Base-by-base conservation (phyloP, 35 echinoderm and acorn worm species). In the Acanthaster planci region DNA sequence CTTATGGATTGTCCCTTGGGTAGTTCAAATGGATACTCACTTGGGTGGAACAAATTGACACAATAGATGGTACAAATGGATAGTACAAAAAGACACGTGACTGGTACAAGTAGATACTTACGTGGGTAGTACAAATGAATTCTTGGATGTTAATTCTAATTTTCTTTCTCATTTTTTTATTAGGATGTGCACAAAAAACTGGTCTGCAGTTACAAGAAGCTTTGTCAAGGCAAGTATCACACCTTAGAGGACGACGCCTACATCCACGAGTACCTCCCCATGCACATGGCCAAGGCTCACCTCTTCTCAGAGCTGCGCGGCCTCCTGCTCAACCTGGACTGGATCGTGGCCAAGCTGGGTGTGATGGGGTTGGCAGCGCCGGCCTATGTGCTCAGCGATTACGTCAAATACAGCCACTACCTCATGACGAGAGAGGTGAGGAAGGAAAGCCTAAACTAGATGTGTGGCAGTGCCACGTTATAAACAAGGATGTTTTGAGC, bases 181-280 rank as follows among this genome's bases (percentile, higher is more conserved):
- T 60, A 90, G 89, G 82, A 86, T 39, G 51, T 92, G 17, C 85
- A 92, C 85, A 77, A 76, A 31, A 89, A 90, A 40, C 55, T 97
- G n/a, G 94, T 91, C 0, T 26, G 56, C 4, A 39, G 56, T 10
- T 97, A 90, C 52, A 58, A 92, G 18, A 68, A 87, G 14, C 86
- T 87, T 19, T 97, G 94, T 78, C 55, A 76, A 10, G 86, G 84
- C 26, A 44, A 85, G 34, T 97, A 82, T 52, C 82, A 97, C 78
- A 85, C 53, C 0, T 52, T 97, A 12, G 82, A 91, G 14, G 83
- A 90, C 37, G 94, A 97, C 51, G 19, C 51, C 26, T 97, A 97
- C 59, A 87, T 90, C 35, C 76, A 97, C 72, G 85, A 83, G 86
- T 86, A 97, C 37, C 79, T 97, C 7, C 79, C 94, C 29, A 85